Evolutionary conservation across 2,888 invertebrate genomes (phyloP), one percentile per base, ranked within the genome.

Genomic region (Drosophila ochracea): DNA sequence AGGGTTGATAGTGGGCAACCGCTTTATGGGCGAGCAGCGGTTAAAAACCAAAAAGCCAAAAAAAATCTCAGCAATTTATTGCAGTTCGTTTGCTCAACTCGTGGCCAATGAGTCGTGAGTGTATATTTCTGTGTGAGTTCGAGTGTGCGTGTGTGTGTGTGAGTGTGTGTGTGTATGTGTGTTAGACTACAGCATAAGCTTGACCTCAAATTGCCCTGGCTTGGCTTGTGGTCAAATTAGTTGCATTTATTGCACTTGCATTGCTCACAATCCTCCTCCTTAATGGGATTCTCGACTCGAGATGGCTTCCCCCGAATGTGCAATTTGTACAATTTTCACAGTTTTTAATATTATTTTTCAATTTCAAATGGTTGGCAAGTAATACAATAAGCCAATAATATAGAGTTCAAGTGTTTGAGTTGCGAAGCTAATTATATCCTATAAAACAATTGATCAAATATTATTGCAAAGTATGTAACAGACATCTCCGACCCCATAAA

Each of bases 61-160:
- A 58, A 80, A 80, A 78, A 80, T 79, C 80, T 66, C 62, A 66
- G 76, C 80, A 80, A 80, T 79, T 73, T 76, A 76, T 73, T 73
- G 73, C 80, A 80, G 43, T 79, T 72, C 72, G 72, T 33, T 78
- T 67, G 72, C 64, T 64, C 31, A 47, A 59, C 70, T 43, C 59
- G 65, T 49, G 66, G 47, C 41, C 58, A 62, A 47, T 50, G 69
- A 41, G 39, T 54, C 41, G 28, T 19, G 5, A 11, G n/a, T 30
- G 5, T 58, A 43, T 35, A 5, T 16, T 35, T 35, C 13, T 16
- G 16, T 13, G 9, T n/a, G 53, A 9, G 33, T 16, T 35, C 2
- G 35, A 35, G 28, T 43, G 35, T 60, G 41, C 16, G 39, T n/a
- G 30, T 28, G 39, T n/a, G 30, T 28, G 54, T 52, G 41, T 31